These are phyloP conservation scores for Homarus gammarus DNA, from an alignment of 2,888 invertebrate species.

Conservation along the genomic window DNA sequence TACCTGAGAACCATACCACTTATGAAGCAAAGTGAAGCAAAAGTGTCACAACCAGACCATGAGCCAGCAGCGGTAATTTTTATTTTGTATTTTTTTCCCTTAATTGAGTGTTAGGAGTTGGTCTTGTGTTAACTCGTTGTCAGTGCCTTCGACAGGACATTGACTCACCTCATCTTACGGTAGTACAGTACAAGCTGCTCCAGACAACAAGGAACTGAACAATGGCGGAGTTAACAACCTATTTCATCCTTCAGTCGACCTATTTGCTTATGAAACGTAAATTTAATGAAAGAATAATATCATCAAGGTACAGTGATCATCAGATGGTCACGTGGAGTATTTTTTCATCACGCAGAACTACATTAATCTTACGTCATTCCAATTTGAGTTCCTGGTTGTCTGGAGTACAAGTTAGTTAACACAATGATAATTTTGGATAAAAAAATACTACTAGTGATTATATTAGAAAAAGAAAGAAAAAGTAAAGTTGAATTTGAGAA, in stretches of 20 bases:
- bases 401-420: not conserved
- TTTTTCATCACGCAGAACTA: not conserved
- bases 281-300: no score
- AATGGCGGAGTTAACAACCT: no score
- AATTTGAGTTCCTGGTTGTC: not conserved
- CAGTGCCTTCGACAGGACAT: slow-evolving; percentile 45
- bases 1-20: not conserved
- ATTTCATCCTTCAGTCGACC: no score
- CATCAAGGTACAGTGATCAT: no score
- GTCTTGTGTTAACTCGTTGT: slow-evolving; percentile 12
- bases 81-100: not conserved
- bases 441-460: not conserved
- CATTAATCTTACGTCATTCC: not conserved
- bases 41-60: not conserved
- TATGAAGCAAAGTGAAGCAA: slow-evolving; percentile 8
- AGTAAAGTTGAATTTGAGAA: not conserved
- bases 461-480: not conserved
- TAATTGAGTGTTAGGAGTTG: no score
- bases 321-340: no score
- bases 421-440: not conserved
- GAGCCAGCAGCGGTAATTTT: not conserved
- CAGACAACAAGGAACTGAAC: not conserved
- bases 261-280: no score
- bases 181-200: not conserved
- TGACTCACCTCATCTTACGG: slow-evolving; percentile 4